Conservation (phyloP, 2,888 invertebrate species). For the Gastracanthus pulcherrimus region DNA sequence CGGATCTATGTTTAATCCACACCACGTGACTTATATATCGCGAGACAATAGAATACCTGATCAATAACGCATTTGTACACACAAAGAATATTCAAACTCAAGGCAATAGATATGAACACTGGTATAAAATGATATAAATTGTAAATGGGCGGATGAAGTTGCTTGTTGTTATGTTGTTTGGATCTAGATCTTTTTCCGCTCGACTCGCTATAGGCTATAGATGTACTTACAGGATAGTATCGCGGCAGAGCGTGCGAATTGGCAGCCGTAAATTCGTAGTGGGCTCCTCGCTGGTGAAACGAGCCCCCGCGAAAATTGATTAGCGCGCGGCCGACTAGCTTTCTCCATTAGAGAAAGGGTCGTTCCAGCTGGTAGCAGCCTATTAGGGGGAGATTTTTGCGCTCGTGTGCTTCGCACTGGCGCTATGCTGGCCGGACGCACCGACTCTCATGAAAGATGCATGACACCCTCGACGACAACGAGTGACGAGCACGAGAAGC, state of each 20-base stretch:
- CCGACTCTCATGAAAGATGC: conserved; percentile 54
- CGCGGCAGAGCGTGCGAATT: not conserved
- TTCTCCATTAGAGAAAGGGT: conserved; percentile 45
- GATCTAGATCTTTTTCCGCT: conserved; percentile 14
- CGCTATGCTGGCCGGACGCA: not conserved
- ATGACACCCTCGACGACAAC: conserved; percentile 14
- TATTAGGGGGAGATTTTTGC: conserved; percentile 35
- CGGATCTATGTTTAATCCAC: too few species aligned
- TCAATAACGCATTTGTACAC: too few species aligned
- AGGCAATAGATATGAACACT: too few species aligned
- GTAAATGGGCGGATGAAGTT: too few species aligned
- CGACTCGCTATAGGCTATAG: too few species aligned
- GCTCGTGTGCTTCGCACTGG: not conserved
- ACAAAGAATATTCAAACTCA: too few species aligned
- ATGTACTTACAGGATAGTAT: too few species aligned
- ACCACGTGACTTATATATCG: too few species aligned
- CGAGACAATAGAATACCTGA: too few species aligned
- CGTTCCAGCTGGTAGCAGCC: not conserved
- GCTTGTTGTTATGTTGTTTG: too few species aligned
- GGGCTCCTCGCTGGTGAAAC: not conserved
- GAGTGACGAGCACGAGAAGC: conserved; percentile 7
- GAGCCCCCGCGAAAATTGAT: conserved; percentile 52
- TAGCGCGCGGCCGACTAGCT: conserved; percentile 49
- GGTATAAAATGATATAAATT: too few species aligned
- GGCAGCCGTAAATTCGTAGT: conserved; percentile 5